Base-by-base conservation (phyloP, 1,140 invertebrate genomes). In the Hesperophylax magnus region DNA sequence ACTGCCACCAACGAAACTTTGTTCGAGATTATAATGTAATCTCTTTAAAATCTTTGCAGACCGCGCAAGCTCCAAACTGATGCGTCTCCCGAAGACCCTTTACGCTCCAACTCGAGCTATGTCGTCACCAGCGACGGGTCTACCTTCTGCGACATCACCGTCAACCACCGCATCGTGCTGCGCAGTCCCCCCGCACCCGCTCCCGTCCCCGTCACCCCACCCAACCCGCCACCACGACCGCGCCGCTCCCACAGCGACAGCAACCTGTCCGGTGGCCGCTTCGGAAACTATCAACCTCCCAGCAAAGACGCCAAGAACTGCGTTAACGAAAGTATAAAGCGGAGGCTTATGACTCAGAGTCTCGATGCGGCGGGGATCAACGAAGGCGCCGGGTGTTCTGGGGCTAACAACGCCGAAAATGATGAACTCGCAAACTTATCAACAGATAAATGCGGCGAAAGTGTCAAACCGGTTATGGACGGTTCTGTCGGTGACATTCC, bases 151-250 rank as follows among this genome's bases (percentile, higher is more conserved):
- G 67, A 71, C 39, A 71, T 71, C 11, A 71, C 67, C n/a, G 67
- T 71, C 67, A 71, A 71, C 39, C 67, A 71, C 67, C 67, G 39
- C 39, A 71, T 71, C 39, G 67, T 71, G n/a, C 39, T 71, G 17
- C 56, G 20, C n/a, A 58, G 56, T 20, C 56, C 56, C n/a, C n/a
- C 56, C 1, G 5, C 56, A 1, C 0, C 54, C 4, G 18, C 54
- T 56, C 54, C 54, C 17, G 17, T n/a, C 7, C 5, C 17, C 56
- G 6, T 14, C 56, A 1, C 56, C 3, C 63, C 20, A 0, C 67
- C 39, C 5, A 18, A 47, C 8, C 34, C n/a, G 18, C 39, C 34
- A 3, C 34, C n/a, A 2, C 0, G 52, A 0, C 71, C 52, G 7
- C 71, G 22, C 5, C 22, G 71, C 52, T 75, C 52, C 3, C 22